A percentile compares a stretch with the other conserved stretches of the same genome.
These are phyloP conservation scores for Tragelaphus eurycerus DNA, from an alignment of 2,797 vertebrate species.

Conservation along the genomic window DNA sequence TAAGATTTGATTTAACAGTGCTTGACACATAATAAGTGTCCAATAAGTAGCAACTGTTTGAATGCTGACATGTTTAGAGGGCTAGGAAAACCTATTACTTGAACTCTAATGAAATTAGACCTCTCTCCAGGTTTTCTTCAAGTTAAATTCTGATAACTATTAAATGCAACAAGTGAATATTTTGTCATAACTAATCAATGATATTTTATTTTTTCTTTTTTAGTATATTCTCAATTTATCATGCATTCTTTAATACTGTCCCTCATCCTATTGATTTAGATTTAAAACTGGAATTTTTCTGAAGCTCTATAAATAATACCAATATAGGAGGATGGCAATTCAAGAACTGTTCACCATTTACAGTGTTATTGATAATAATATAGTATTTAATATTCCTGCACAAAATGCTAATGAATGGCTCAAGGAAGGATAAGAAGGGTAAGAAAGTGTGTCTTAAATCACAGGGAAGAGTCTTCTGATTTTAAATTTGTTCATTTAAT, in stretches of 20 bases:
- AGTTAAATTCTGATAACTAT: background rate
- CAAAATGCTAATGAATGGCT: background rate
- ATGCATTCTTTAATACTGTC: background rate
- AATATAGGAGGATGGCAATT: rapidly evolving
- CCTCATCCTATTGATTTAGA: background rate
- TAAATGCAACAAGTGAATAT: background rate
- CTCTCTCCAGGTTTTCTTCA: background rate
- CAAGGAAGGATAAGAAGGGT: background rate
- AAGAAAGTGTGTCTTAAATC: background rate
- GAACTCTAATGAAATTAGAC: background rate
- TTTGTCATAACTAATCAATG: background rate
- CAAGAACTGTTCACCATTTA: background rate
- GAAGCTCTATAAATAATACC: rapidly evolving
- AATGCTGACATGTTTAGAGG: background rate
- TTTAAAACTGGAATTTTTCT: background rate
- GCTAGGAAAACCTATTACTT: background rate
- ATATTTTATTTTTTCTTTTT: background rate
- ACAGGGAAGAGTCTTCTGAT: background rate
- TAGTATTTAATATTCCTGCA: background rate
- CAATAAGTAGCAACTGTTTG: background rate
- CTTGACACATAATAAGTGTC: too few relatives aligned
- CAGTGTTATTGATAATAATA: background rate
- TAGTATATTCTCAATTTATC: background rate
- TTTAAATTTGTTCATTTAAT: background rate
- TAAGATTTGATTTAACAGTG: rapidly evolving